These are phyloP conservation scores for Sciurus vulgaris DNA, from an alignment of 2,797 vertebrate species.

Conservation along the genomic window DNA sequence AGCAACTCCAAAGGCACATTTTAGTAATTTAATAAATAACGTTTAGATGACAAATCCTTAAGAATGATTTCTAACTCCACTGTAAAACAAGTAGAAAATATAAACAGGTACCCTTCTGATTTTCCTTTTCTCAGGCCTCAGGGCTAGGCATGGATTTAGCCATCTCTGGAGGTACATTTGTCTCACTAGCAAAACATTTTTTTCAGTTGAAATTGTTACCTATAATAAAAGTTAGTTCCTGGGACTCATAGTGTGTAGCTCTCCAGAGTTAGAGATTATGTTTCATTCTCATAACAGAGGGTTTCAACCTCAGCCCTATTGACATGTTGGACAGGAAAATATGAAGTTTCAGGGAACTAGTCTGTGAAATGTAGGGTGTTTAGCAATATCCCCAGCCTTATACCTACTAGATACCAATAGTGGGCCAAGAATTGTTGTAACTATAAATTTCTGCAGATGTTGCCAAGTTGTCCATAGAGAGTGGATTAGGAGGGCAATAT, in stretches of 20 bases:
- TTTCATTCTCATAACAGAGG: background rate
- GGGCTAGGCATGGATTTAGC: conserved; percentile 2
- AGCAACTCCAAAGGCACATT: conserved; percentile 85
- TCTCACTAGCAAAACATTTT: conserved; percentile 38
- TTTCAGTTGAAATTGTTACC: background rate
- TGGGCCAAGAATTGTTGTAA: background rate
- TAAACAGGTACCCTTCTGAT: conserved; percentile 23
- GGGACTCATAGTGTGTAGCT: background rate
- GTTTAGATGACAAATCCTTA: conserved; percentile 74
- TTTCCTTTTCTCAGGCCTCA: background rate
- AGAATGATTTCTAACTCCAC: conserved; percentile 66
- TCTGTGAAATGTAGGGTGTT: background rate
- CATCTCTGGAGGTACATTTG: conserved; percentile 19
- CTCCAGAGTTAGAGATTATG: background rate
- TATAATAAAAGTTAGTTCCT: conserved; percentile 25
- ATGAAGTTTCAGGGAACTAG: background rate
- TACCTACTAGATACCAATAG: background rate
- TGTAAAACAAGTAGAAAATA: conserved; percentile 62
- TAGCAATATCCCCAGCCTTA: background rate
- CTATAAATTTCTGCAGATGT: conserved; percentile 26
- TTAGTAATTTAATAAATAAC: conserved; percentile 82
- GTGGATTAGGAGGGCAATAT: background rate
- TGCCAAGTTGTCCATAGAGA: background rate
- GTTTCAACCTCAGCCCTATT: background rate
- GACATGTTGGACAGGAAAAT: background rate